Percentiles rank a stretch among this genome's conserved stretches.
These are phyloP conservation scores for Cuculus canorus DNA, from an alignment of 2,797 vertebrate genomes.

Conservation along the genomic window DNA sequence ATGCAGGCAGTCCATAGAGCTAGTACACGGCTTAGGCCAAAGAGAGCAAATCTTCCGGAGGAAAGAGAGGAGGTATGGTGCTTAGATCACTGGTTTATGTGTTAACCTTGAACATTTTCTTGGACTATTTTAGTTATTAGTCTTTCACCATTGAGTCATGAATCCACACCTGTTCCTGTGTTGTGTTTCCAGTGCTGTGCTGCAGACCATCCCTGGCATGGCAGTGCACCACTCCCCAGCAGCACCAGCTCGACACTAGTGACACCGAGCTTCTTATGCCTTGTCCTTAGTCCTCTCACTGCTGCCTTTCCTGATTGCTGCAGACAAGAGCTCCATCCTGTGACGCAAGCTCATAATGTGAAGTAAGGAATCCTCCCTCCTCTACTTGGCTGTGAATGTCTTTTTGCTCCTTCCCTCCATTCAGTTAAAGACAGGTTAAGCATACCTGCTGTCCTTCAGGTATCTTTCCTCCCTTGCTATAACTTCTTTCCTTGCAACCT, in stretches of 20 bases:
- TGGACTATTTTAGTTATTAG: background rate
- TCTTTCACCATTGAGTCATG: background rate
- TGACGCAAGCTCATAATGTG: background rate
- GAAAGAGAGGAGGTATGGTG: background rate
- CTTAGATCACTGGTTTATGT: background rate
- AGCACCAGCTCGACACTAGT: background rate
- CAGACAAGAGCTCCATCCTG: background rate
- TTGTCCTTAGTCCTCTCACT: background rate
- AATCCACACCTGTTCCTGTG: background rate
- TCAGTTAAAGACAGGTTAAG: background rate
- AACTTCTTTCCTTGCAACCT: background rate
- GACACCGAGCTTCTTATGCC: background rate
- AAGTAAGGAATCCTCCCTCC: background rate
- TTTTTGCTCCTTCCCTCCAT: background rate
- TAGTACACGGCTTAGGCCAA: fast-evolving
- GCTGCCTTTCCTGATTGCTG: background rate
- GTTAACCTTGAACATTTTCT: background rate
- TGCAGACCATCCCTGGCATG: fast-evolving
- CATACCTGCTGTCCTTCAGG: background rate
- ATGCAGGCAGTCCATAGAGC: background rate
- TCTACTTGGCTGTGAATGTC: background rate
- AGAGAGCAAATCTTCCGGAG: background rate
- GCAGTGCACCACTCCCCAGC: background rate
- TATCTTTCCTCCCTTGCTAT: background rate
- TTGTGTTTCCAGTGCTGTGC: background rate